Base-by-base conservation (phyloP, 2,888 invertebrate genomes). In the Diachrysia chrysitis region DNA sequence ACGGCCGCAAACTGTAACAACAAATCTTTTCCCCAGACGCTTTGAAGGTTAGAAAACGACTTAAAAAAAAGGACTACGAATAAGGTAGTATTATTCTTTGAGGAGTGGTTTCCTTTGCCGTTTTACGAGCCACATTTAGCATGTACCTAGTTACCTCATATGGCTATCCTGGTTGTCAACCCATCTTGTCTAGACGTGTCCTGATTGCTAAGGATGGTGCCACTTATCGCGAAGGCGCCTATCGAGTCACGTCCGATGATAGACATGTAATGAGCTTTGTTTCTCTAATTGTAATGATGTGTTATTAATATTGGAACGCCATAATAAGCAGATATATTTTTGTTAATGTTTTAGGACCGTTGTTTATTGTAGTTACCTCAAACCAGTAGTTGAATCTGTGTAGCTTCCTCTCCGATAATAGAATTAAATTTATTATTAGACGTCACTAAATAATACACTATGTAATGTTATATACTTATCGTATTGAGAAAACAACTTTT, bases 151-250 rank as follows among this genome's bases (percentile, higher is more conserved):
- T 67, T 76, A 77, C 78, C 82, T 66, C 74, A 83, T 86, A 87
- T 79, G 86, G 88, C 85, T 89, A 87, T 89, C 89, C 79, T 78
- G 73, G 85, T 86, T 90, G 89, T 90, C 84, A 72, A 80, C 82
- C 84, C 73, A 77, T 80, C 77, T 84, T 82, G 79, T 76, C 35
- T 59, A 76, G 75, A 90, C 93, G 93, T 93, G 92, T 78, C 73
- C 56, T 61, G 92, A 89, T 90, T 92, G 66, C 69, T 76, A 79
- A 84, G 76, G 73, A 66, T 73, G 65, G 68, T 61, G 66, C 71
- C 79, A 78, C 71, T 76, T 79, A 75, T 78, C 67, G 66, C 16
- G 35, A 53, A 63, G 76, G 78, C 79, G 83, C 83, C 79, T 85
- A 83, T 64, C 72, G 3, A 79, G 85, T 89, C 93, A 92, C 93